Evolutionary conservation across 2,797 vertebrate genomes (phyloP).

Genomic region (Neosilurus hyrtlii): DNA sequence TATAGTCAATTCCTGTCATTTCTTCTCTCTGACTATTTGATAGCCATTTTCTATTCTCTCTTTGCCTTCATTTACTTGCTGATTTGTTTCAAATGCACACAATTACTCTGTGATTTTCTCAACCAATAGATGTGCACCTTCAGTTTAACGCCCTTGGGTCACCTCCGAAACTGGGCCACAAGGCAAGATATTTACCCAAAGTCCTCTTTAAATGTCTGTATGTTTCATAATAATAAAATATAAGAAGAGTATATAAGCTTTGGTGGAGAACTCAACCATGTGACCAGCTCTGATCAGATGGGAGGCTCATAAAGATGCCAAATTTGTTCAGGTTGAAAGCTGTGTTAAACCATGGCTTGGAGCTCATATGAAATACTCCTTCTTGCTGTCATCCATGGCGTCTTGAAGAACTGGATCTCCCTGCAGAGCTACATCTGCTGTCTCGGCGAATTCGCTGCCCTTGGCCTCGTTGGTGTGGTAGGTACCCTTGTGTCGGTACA

Average conservation of each 20-base stretch:
- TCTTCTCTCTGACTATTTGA: conserved; percentile 18
- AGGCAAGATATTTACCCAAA: not conserved
- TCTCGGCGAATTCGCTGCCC: conserved; percentile 81
- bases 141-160: not conserved
- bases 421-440: conserved; percentile 74
- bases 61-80: conserved; percentile 10
- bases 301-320: not conserved
- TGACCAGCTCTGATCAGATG: conserved; percentile 2
- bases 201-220: not conserved
- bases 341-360: not conserved
- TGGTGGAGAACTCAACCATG: not conserved
- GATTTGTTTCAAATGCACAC: conserved; percentile 14
- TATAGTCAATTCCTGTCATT: not conserved
- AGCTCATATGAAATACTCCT: conserved; percentile 87
- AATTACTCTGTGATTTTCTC: conserved; percentile 2
- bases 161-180: not conserved
- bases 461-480: conserved; percentile 88
- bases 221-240: not conserved
- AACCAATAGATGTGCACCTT: not conserved
- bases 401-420: conserved; percentile 78
- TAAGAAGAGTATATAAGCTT: not conserved
- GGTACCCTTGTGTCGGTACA: conserved; percentile 83
- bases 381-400: conserved; percentile 75
- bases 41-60: conserved; percentile 22
- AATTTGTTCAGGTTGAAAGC: not conserved